These are phyloP conservation scores for Pachyseris speciosa DNA, from an alignment of 64 coral and sea anemone genomes.

Conservation along the genomic window DNA sequence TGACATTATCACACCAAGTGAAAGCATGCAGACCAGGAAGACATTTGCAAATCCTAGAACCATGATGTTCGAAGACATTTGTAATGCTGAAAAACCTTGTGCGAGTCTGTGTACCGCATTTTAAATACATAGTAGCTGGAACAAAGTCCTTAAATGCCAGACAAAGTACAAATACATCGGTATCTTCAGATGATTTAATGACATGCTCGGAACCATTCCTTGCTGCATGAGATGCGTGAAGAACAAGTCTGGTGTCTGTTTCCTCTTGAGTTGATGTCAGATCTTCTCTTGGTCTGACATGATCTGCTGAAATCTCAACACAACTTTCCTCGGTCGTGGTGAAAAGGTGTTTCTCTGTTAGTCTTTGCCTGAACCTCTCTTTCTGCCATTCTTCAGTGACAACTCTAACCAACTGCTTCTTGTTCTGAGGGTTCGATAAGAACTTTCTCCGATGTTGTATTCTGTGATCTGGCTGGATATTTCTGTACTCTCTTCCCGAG, in stretches of 20 bases:
- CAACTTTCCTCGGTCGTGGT: conserved; percentile 24
- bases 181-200: conserved; percentile 55
- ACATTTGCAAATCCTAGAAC: conserved; percentile 14
- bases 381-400: conserved; percentile 38
- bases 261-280: conserved; percentile 35
- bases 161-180: conserved; percentile 46
- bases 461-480: conserved; percentile 58
- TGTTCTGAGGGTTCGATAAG: conserved; percentile 25
- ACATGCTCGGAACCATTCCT: conserved; percentile 1
- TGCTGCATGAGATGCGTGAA: conserved; percentile 63
- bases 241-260: conserved; percentile 32
- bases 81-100: conserved; percentile 28
- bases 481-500: conserved; percentile 43
- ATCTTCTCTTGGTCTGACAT: conserved; percentile 6
- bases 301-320: conserved; percentile 33
- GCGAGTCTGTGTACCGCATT: conserved; percentile 30
- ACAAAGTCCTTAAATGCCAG: conserved; percentile 49
- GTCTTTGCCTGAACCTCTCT: conserved; percentile 33
- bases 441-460: conserved; percentile 46
- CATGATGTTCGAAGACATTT: not conserved
- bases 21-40: conserved; percentile 48
- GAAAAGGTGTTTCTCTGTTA: conserved; percentile 27
- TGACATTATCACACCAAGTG: conserved; percentile 53
- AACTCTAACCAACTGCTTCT: conserved; percentile 59
- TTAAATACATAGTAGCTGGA: conserved; percentile 37